Conservation (phyloP, 2,113 vertebrate genomes). For the Pionites leucogaster region DNA sequence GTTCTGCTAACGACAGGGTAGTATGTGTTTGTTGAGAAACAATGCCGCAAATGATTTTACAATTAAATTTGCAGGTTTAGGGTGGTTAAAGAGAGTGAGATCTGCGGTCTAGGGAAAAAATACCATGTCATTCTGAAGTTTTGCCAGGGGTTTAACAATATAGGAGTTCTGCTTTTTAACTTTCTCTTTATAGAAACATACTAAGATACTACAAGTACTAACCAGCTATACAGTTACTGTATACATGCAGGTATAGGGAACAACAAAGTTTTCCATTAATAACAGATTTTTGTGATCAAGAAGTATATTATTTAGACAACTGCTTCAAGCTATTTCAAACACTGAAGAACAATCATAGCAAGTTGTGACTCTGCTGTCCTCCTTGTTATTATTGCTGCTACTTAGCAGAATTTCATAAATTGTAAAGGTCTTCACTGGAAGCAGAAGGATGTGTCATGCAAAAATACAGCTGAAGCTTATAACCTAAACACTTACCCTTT, state of each 20-base stretch:
- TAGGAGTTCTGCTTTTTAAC: neutral
- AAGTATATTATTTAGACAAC: neutral
- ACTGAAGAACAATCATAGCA: neutral
- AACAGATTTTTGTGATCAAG: neutral
- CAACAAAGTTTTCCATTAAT: neutral
- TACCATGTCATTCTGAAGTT: neutral
- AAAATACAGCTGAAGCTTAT: neutral
- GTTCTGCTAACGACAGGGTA: neutral
- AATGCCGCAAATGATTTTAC: neutral
- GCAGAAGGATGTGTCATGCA: neutral
- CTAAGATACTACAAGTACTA: neutral
- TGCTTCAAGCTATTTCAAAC: neutral
- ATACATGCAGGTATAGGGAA: neutral
- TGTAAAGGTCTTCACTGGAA: neutral
- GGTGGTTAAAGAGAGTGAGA: neutral
- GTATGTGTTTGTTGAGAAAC: neutral
- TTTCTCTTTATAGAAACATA: neutral
- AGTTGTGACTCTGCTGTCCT: neutral
- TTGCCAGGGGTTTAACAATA: neutral
- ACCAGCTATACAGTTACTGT: neutral
- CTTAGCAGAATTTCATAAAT: neutral
- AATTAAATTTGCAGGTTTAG: neutral
- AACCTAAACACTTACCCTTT: neutral
- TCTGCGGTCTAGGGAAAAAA: neutral
- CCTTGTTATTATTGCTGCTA: neutral